Base-by-base conservation (phyloP, 2,888 invertebrate species). In the Hedya salicella region DNA sequence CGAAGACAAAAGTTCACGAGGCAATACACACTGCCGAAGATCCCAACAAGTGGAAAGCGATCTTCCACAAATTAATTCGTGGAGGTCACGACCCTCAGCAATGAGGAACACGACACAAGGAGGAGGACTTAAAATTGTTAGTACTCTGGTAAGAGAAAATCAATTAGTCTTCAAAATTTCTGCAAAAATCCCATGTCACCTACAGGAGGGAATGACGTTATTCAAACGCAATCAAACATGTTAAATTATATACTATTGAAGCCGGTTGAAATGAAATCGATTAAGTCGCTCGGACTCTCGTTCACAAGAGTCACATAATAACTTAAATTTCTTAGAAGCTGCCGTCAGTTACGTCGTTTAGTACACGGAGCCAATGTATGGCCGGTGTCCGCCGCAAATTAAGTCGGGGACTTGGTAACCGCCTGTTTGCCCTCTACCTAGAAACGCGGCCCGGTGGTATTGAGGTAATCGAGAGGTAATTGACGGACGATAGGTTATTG, bases 371-470 rank as follows among this genome's bases (percentile, higher is more conserved):
- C 2, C 11, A 6, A 25, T 25, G 25, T 14, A 16, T 54, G 54
- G 54, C 21, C 54, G 39, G 25, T 25, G 11, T 25, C 32, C 46
- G 30, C 30, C 46, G 46, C 57, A 57, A 57, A 57, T 57, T 57
- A 57, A 46, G 46, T 46, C 32, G 3, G 19, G 44, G 32, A 57
- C 57, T 46, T 19, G 46, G 19, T 50, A 50, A 50, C 16, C 56
- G 44, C 53, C 53, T 13, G 57, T 46, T 57, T 57, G 46, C 57
- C 44, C 46, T 46, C 57, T 32, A 46, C 57, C 46, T 57, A 57
- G 44, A 57, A 57, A 30, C 50, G 11, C 14, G 4, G 30, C 32
- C 16, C 5, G 53, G 25, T 54, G 40, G 54, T 11, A 14, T 40
- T 42, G 42, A 25, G 17, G 40, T 54, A 54, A 54, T 25, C 44